phyloP scores from a whole-genome alignment of 2,113 vertebrate genomes.

The Petrocephalus zakoni region DNA sequence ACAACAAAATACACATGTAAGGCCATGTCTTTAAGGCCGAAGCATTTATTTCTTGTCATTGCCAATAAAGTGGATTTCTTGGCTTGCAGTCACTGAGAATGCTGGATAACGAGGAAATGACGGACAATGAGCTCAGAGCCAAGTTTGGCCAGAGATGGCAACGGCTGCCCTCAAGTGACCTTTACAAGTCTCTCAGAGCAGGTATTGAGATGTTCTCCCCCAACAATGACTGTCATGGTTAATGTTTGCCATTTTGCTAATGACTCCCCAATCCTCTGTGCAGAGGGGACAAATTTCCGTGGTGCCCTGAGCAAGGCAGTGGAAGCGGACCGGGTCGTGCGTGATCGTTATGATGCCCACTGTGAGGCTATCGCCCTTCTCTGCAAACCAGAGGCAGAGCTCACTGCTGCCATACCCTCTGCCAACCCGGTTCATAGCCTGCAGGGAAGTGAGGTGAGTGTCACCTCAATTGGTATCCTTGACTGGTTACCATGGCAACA shows the following conservation, averaged over 20 bases:
- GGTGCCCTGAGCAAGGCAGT: conserved; percentile 78
- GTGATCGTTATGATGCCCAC: conserved; percentile 80
- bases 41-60: background rate
- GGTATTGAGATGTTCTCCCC: conserved; percentile 53
- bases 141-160: conserved; percentile 97
- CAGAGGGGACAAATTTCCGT: conserved; percentile 80
- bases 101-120: conserved; percentile 83
- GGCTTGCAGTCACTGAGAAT: conserved; percentile 78
- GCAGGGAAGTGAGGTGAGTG: conserved; percentile 87
- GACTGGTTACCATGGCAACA: background rate
- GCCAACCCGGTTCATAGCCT: conserved; percentile 92
- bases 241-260: background rate
- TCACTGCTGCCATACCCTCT: conserved; percentile 87
- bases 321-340: conserved; percentile 85
- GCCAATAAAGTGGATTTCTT: background rate
- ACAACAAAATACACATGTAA: background rate
- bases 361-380: conserved; percentile 87
- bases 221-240: background rate
- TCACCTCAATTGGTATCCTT: background rate
- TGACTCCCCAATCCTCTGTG: background rate
- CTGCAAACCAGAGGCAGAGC: conserved; percentile 83
- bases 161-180: conserved; percentile 86
- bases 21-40: background rate
- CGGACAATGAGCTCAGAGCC: conserved; percentile 82
- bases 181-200: conserved; percentile 85